phyloP scores from a whole-genome alignment of 2,888 invertebrate species.

The Cephus nigrinus region DNA sequence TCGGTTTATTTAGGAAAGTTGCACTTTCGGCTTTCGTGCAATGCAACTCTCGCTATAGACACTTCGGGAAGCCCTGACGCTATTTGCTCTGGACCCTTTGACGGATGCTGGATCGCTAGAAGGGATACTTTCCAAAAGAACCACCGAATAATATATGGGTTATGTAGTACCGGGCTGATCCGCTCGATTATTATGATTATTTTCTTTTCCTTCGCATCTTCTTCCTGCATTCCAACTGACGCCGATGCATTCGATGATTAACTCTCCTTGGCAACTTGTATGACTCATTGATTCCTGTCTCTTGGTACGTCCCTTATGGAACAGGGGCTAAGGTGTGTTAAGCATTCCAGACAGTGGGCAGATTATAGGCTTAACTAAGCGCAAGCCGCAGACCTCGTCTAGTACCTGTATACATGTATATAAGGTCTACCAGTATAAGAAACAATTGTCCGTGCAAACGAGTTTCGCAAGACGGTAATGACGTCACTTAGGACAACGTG shows the following conservation, averaged over 20 bases:
- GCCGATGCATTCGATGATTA: constrained; percentile 28
- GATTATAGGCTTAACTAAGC: constrained; percentile 35
- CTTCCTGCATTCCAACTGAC: background rate
- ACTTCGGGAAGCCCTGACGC: background rate
- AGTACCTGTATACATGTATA: background rate
- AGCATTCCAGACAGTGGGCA: constrained; percentile 49
- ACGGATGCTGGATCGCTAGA: background rate
- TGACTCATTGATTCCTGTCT: constrained; percentile 38
- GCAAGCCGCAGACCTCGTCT: constrained; percentile 7
- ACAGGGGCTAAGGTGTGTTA: constrained; percentile 40
- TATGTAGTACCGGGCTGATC: background rate
- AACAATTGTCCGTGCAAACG: constrained; percentile 45
- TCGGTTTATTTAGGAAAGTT: constrained; percentile 4
- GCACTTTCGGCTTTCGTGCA: constrained; percentile 2
- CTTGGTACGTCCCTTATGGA: constrained; percentile 30
- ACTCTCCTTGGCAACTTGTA: constrained; percentile 40
- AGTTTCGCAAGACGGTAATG: constrained; percentile 46
- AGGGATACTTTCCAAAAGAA: background rate
- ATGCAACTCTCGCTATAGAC: background rate
- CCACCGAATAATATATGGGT: background rate
- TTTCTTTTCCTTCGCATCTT: background rate
- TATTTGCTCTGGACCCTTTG: background rate
- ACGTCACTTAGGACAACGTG: constrained; percentile 54
- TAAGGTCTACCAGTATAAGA: background rate
- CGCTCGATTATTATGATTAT: background rate